Conservation (phyloP, 2,113 vertebrate species). For the Galemys pyrenaicus region DNA sequence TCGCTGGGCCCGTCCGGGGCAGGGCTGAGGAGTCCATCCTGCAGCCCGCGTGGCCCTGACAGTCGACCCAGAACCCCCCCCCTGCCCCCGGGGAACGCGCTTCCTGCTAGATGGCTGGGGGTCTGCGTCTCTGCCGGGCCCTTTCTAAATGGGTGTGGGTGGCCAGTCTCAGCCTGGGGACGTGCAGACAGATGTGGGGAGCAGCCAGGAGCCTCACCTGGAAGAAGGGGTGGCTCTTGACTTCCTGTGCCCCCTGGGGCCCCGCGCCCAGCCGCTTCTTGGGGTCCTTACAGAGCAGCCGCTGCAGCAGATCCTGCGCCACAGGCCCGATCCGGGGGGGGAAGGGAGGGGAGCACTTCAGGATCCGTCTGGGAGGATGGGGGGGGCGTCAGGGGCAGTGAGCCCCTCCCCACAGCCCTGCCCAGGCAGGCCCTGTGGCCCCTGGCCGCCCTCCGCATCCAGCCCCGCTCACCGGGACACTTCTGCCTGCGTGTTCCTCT, state of each 20-base stretch:
- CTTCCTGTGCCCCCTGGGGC: conserved; percentile 90
- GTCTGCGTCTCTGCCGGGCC: background rate
- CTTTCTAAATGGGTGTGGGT: background rate
- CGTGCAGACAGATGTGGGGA: too few species aligned
- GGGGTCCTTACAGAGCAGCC: conserved; percentile 92
- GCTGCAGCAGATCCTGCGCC: conserved; percentile 92
- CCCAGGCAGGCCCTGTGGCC: conserved; percentile 41
- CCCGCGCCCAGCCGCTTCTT: conserved; percentile 92
- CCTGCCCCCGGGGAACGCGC: background rate
- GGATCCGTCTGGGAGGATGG: conserved; percentile 89
- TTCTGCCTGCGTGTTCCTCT: conserved; percentile 93
- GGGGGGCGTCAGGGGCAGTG: conserved; percentile 72
- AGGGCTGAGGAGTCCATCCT: background rate
- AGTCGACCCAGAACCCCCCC: too few species aligned
- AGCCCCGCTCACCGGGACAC: conserved; percentile 91
- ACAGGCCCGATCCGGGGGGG: conserved; percentile 89
- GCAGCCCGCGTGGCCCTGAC: background rate
- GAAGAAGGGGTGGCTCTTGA: conserved; percentile 92
- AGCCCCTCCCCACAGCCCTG: conserved; percentile 54
- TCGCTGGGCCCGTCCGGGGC: background rate
- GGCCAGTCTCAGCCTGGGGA: background rate
- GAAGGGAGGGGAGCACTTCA: conserved; percentile 93
- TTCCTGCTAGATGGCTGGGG: background rate
- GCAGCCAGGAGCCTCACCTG: conserved; percentile 84
- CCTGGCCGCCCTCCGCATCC: background rate